Conservation (phyloP, 2,888 invertebrate genomes). For the Busseola fusca region DNA sequence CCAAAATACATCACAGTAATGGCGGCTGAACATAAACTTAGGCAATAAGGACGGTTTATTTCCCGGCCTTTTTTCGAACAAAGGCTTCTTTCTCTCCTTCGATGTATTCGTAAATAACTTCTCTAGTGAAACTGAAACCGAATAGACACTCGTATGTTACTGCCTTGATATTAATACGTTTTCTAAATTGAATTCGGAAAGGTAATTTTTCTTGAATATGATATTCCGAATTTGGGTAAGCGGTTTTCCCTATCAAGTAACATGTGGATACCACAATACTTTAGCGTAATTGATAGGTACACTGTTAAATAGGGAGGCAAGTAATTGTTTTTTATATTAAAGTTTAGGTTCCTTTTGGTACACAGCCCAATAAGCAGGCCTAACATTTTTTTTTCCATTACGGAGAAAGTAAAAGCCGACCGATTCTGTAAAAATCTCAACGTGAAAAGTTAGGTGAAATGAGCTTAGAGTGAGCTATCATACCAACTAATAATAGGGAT, state of each 20-base stretch:
- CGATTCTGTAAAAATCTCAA: no score
- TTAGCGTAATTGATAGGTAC: conserved; percentile 42
- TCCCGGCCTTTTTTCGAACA: conserved; percentile 58
- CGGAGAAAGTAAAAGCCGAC: background rate
- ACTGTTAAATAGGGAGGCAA: background rate
- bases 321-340: conserved; percentile 45
- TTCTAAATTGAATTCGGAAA: conserved; percentile 52
- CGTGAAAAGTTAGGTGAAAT: no score
- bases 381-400: conserved; percentile 4
- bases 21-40: conserved; percentile 65
- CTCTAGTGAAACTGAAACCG: conserved; percentile 52
- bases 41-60: conserved; percentile 69
- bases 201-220: conserved; percentile 47
- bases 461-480: no score
- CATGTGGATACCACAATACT: conserved; percentile 25
- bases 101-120: conserved; percentile 62
- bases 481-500: no score
- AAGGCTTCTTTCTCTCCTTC: conserved; percentile 54
- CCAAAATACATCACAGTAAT: conserved; percentile 64
- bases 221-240: conserved; percentile 44
- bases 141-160: conserved; percentile 35
- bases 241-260: conserved; percentile 50
- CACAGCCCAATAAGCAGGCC: conserved; percentile 1
- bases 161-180: conserved; percentile 53
- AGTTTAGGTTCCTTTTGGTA: conserved; percentile 6